These are phyloP conservation scores for Fundulus diaphanus DNA, from an alignment of 2,797 vertebrate species.

Conservation along the genomic window DNA sequence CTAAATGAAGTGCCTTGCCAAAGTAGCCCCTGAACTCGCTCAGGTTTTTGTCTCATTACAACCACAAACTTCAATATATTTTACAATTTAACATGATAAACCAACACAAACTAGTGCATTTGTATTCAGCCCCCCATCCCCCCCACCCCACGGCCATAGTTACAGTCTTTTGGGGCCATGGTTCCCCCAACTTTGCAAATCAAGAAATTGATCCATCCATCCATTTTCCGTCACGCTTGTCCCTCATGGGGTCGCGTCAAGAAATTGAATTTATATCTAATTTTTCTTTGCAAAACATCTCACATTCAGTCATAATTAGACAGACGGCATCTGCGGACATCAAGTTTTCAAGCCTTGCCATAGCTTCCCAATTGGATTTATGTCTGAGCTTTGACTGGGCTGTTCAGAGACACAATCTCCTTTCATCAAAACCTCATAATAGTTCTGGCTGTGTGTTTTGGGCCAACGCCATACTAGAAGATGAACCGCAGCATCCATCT, in stretches of 20 bases:
- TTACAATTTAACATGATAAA: neutral
- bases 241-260: no score
- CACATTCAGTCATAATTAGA: neutral
- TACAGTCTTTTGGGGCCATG: neutral
- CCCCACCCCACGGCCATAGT: neutral
- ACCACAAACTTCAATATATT: neutral
- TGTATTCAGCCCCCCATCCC: neutral
- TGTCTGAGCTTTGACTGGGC: neutral
- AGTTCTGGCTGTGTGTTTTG: neutral
- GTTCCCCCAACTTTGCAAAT: neutral
- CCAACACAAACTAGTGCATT: neutral
- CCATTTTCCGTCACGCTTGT: no score
- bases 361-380: neutral
- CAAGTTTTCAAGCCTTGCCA: neutral
- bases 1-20: neutral
- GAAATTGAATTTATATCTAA: neutral
- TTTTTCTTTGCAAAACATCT: neutral
- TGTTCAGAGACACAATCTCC: neutral
- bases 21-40: no score
- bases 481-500: neutral
- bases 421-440: neutral
- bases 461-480: neutral
- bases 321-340: neutral
- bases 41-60: neutral
- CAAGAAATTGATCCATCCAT: neutral